These are phyloP conservation scores for Cacatua alba DNA, from an alignment of 2,113 vertebrate genomes.

Conservation along the genomic window DNA sequence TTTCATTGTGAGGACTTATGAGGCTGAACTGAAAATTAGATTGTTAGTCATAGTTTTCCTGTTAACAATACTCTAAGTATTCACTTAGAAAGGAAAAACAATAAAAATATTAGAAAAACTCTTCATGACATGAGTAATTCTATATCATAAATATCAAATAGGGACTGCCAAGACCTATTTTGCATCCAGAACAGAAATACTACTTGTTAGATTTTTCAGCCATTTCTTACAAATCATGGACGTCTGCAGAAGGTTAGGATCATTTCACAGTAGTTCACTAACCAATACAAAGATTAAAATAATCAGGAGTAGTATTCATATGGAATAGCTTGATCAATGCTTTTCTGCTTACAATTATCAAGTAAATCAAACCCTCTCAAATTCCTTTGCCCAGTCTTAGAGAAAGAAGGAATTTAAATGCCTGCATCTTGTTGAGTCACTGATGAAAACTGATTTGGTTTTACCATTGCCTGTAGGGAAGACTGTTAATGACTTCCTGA, in stretches of 20 bases:
- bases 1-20: not conserved
- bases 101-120: not conserved
- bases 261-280: not conserved
- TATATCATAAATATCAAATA: not conserved
- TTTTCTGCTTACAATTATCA: not conserved
- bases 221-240: not conserved
- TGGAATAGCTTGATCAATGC: not conserved
- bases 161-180: not conserved
- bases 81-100: not conserved
- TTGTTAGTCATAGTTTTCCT: not conserved
- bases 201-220: not conserved
- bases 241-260: not conserved
- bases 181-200: not conserved
- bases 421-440: not conserved
- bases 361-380: not conserved
- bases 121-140: not conserved
- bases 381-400: fast-evolving
- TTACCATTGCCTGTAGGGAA: not conserved
- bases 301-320: not conserved
- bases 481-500: not conserved
- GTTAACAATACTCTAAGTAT: not conserved
- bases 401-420: not conserved
- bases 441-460: not conserved
- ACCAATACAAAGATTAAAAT: not conserved
- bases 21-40: not conserved